A percentile compares a stretch with the other conserved stretches of the same genome.
These are phyloP conservation scores for Hofmannophila pseudospretella DNA, from an alignment of 2,888 invertebrate species.

Conservation along the genomic window DNA sequence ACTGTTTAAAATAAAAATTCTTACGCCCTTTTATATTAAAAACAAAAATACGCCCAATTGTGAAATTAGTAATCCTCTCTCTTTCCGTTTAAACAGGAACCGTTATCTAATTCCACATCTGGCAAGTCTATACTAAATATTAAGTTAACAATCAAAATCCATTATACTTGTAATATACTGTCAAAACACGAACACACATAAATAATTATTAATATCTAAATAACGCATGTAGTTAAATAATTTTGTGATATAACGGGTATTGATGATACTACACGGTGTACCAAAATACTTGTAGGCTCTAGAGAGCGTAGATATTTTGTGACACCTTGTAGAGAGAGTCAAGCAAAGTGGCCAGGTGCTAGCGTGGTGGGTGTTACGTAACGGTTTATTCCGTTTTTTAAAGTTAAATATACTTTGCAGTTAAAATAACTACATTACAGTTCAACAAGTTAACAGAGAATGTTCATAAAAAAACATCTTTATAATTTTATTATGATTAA, in stretches of 20 bases:
- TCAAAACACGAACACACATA: constrained; percentile 11
- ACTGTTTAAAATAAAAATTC: no score
- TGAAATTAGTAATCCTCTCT: constrained; percentile 17
- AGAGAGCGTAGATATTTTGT: no score
- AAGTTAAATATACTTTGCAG: no score
- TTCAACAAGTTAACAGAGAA: not conserved
- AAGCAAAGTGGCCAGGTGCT: constrained; percentile 60
- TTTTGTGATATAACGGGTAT: constrained; percentile 7
- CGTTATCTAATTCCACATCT: constrained; percentile 16
- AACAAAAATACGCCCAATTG: constrained; percentile 10
- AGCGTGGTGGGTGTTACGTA: constrained; percentile 58
- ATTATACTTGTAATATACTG: constrained; percentile 6
- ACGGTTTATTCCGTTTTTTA: not conserved
- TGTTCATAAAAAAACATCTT: no score
- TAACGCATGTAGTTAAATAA: constrained; percentile 4
- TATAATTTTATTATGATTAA: no score
- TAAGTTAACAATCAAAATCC: not conserved
- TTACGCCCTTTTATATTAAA: constrained; percentile 11
- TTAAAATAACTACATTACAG: not conserved
- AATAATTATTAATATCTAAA: constrained; percentile 8
- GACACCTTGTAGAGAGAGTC: not conserved
- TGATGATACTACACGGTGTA: no score
- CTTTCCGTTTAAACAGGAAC: constrained; percentile 4
- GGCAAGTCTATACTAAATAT: constrained; percentile 6
- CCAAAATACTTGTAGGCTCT: no score